These are phyloP conservation scores for Cochlearius cochlearius DNA, from an alignment of 2,113 vertebrate species.

Conservation along the genomic window DNA sequence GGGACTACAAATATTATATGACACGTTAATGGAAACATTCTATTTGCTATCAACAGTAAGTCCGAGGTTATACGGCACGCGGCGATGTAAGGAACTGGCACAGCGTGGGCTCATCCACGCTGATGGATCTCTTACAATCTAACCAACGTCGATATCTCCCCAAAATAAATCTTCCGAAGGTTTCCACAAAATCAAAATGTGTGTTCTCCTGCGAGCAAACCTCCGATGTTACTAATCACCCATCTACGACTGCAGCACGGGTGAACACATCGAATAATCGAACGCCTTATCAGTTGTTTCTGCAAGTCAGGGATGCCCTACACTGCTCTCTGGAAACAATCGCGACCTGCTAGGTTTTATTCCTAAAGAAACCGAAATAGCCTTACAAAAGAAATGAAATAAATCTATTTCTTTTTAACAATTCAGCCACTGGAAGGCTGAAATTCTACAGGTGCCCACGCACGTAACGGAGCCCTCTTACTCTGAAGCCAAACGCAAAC, in stretches of 20 bases:
- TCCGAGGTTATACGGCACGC: background rate
- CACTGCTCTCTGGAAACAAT: background rate
- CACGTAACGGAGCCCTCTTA: accelerated
- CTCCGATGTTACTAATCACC: background rate
- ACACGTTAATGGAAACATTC: constrained; percentile 21
- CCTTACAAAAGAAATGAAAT: accelerated
- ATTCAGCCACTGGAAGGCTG: background rate
- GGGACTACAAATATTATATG: background rate
- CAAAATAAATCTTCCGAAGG: background rate
- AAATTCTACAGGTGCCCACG: background rate
- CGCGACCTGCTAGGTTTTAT: accelerated
- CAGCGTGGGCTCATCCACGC: accelerated
- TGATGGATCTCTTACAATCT: background rate
- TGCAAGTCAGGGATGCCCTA: background rate
- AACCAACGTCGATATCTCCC: accelerated
- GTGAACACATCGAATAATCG: accelerated
- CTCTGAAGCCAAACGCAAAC: background rate
- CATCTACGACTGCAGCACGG: accelerated
- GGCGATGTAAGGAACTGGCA: background rate
- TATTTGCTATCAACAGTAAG: background rate
- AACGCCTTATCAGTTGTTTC: background rate
- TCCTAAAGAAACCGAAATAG: accelerated
- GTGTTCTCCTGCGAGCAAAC: background rate
- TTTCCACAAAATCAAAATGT: background rate
- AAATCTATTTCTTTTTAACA: background rate